Base-by-base conservation (phyloP, 2,888 invertebrate species). In the Esperia sulphurella region DNA sequence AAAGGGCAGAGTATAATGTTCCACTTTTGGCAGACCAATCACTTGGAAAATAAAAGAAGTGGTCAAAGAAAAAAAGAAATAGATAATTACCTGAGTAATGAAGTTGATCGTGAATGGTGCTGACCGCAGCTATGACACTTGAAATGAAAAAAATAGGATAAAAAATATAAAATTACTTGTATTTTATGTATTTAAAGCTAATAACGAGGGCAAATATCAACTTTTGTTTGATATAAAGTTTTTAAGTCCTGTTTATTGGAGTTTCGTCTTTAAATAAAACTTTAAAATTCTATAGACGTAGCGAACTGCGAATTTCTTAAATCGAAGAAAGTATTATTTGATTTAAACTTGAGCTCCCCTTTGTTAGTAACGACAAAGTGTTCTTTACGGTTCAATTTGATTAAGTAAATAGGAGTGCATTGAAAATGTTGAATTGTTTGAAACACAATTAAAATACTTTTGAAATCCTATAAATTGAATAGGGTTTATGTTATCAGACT, bases 301-400 rank as follows among this genome's bases (percentile, higher is more conserved):
- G 44, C 48, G 31, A 45, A 14, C 43, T 41, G 38, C 14, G 48
- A 52, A 46, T 50, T 50, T 52, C 45, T 53, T 41, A 44, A 44
- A 46, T 43, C 37, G 46, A 14, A 31, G 46, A 38, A 51, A 47
- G 41, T 54, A 48, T 50, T 48, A 47, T 41, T 48, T 44, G 42
- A 50, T 52, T 50, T 43, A 46, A 50, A 46, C 43, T 30, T 38
- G 38, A 45, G 48, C 46, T 42, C 46, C 54, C 57, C 57, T 63
- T 63, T 58, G 63, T 59, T 48, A 51, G 48, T 46, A 60, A 59
- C 55, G 59, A 58, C 57, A 46, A 56, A 58, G 55, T 57, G 51
- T 54, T 58, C 50, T 49, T 54, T 50, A 58, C 50, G 54, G 54
- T 55, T 57, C 53, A 57, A 58, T 63, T 59, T 55, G 54, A 60